phyloP scores from a whole-genome alignment of 2,888 invertebrate genomes.

The Eupithecia subumbrata region DNA sequence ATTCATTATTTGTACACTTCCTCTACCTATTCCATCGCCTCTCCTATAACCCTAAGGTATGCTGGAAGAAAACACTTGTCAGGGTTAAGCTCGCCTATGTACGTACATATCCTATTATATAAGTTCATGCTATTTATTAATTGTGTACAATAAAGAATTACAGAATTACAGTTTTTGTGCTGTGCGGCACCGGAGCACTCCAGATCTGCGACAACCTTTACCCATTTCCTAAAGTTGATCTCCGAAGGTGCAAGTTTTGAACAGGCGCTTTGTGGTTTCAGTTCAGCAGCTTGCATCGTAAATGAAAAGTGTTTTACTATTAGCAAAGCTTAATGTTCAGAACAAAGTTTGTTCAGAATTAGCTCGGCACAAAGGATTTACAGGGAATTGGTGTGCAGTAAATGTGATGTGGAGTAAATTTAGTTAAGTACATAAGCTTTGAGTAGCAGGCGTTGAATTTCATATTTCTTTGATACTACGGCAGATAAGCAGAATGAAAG shows the following conservation, averaged over 20 bases:
- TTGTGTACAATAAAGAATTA: no score
- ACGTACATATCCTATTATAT: no score
- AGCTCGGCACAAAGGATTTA: not conserved
- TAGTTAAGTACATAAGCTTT: not conserved
- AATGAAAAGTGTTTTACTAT: not conserved
- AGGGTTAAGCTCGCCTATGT: no score
- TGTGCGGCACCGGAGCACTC: no score
- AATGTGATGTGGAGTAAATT: not conserved
- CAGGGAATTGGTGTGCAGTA: not conserved
- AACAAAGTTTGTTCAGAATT: conserved; percentile 2
- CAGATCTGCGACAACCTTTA: no score
- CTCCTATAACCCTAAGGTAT: no score
- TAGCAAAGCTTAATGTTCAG: not conserved
- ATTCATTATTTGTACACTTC: no score
- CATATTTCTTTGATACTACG: not conserved
- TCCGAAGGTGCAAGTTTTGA: not conserved
- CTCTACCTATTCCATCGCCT: no score
- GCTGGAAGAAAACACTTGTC: no score
- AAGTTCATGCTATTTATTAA: no score
- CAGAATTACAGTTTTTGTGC: no score
- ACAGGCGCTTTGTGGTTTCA: not conserved
- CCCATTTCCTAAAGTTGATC: not conserved
- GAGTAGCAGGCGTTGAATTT: not conserved
- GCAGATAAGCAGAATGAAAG: not conserved
- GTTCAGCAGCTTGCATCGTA: not conserved